These are phyloP conservation scores for Trissonchulus latispiculum DNA, from an alignment of 2,888 invertebrate genomes.

Conservation along the genomic window DNA sequence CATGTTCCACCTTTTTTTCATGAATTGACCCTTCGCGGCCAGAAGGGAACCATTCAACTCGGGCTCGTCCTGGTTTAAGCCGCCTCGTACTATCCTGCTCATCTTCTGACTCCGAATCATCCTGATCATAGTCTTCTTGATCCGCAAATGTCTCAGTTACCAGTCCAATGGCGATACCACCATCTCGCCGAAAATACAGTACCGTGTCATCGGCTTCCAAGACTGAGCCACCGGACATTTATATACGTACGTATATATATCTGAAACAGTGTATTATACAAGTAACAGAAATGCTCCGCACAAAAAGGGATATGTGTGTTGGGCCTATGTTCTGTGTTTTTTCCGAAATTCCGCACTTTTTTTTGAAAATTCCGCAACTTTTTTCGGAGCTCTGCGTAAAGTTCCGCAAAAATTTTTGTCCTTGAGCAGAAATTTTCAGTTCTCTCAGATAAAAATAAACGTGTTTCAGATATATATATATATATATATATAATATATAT, in stretches of 20 bases:
- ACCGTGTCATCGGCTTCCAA: neutral
- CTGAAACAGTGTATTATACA: too few relatives aligned
- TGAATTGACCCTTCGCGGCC: constrained; percentile 68
- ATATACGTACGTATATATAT: too few relatives aligned
- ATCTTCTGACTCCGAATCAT: constrained; percentile 30
- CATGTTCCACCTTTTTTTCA: constrained; percentile 69
- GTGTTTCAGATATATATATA: too few relatives aligned
- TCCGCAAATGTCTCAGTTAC: constrained; percentile 6
- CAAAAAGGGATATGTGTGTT: neutral
- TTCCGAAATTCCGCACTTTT: too few relatives aligned
- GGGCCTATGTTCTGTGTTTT: neutral
- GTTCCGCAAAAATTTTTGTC: too few relatives aligned
- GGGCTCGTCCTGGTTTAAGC: constrained; percentile 74
- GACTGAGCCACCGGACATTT: neutral
- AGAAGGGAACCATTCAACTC: constrained; percentile 82
- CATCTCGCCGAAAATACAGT: neutral
- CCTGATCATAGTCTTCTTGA: neutral
- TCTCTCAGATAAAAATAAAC: too few relatives aligned
- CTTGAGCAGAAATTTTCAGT: too few relatives aligned
- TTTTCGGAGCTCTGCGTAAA: too few relatives aligned
- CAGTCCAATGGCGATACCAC: constrained; percentile 14
- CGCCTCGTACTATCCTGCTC: constrained; percentile 49
- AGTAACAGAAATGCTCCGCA: neutral
- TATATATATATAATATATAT: too few relatives aligned
- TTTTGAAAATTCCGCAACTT: too few relatives aligned